A percentile compares a stretch with the other conserved stretches of the same genome.
Conservation (phyloP, 2,797 vertebrate species). For the Crypturellus tataupa region DNA sequence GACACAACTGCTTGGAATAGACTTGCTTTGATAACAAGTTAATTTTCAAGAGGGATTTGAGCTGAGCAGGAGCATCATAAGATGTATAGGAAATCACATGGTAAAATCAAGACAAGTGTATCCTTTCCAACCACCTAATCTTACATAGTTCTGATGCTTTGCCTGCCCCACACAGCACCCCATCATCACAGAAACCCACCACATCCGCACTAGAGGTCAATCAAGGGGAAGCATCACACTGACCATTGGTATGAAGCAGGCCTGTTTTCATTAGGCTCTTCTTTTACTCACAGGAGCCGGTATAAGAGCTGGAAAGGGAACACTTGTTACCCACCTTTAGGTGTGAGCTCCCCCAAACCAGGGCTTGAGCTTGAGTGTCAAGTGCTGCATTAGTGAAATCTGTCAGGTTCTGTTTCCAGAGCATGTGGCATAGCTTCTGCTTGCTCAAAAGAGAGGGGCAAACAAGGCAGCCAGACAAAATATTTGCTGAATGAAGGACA, state of each 20-base stretch:
- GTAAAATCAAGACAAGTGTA: neutral
- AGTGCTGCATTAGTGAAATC: neutral
- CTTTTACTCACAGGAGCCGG: neutral
- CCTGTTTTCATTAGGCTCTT: neutral
- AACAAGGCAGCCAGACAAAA: neutral
- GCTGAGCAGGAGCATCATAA: neutral
- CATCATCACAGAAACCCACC: neutral
- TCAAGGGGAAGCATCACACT: neutral
- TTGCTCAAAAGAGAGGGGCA: neutral
- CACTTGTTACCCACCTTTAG: neutral
- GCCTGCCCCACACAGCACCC: neutral
- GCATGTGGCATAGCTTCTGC: neutral
- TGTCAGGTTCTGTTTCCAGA: neutral
- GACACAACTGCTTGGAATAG: neutral
- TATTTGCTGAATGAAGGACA: conserved; percentile 5
- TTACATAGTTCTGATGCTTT: neutral
- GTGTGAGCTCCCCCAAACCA: neutral
- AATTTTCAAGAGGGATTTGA: conserved; percentile 22
- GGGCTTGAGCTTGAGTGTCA: neutral
- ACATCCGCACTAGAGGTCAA: neutral
- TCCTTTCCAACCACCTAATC: conserved; percentile 1
- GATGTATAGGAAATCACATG: neutral
- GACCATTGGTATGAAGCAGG: neutral
- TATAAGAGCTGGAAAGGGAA: neutral
- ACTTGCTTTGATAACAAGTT: neutral